Evolutionary conservation across 2,797 vertebrate genomes (phyloP).

Genomic region (Merluccius polli): DNA sequence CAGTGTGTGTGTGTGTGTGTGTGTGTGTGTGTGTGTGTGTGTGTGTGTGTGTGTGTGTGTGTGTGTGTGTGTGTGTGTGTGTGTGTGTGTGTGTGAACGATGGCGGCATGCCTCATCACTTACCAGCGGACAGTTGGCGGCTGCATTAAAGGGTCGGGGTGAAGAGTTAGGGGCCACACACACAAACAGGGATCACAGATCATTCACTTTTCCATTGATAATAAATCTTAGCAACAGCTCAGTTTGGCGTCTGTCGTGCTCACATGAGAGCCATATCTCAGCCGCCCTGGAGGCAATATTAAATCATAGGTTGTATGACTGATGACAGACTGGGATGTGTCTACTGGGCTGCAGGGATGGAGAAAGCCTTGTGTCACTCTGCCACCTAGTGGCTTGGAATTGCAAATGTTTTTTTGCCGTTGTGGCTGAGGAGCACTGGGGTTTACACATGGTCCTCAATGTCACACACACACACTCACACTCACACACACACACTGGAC

Average conservation of each 20-base stretch:
- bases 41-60: conserved; percentile 15
- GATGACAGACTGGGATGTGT: not conserved
- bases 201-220: not conserved
- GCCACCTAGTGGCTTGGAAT: conserved; percentile 55
- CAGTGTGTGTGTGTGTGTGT: conserved; percentile 11
- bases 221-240: not conserved
- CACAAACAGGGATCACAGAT: conserved; percentile 3
- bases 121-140: conserved; percentile 54
- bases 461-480: not conserved
- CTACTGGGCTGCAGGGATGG: not conserved
- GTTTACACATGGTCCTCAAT: not conserved
- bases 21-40: conserved; percentile 13
- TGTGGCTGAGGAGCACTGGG: not conserved
- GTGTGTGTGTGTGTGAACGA: conserved; percentile 16
- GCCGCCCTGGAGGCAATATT: not conserved
- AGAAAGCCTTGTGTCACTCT: conserved; percentile 29
- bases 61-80: conserved; percentile 11
- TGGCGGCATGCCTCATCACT: conserved; percentile 44
- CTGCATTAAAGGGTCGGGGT: conserved; percentile 22
- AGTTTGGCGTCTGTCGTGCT: not conserved
- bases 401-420: not conserved
- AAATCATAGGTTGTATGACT: not conserved
- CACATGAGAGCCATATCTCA: not conserved
- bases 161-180: not conserved
- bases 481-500: not conserved